Percentiles rank a stretch among this genome's conserved stretches.
phyloP scores from a whole-genome alignment of 2,888 invertebrate species.

The Acrocyrtus sp. region DNA sequence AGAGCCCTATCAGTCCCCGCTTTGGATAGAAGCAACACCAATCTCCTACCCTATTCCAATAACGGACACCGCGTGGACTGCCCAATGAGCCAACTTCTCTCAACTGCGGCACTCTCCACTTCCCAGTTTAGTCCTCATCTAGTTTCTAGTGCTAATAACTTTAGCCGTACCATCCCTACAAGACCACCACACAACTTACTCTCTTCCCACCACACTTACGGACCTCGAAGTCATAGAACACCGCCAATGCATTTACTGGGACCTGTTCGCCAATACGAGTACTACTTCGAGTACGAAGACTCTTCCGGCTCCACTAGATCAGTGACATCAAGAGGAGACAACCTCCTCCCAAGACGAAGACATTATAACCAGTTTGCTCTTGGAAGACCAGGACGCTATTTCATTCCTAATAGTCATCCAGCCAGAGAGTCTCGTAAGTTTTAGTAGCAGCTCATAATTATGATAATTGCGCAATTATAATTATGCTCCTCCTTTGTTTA shows the following conservation, averaged over 20 bases:
- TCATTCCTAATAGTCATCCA: slow-evolving; percentile 5
- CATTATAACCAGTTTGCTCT: slow-evolving; percentile 9
- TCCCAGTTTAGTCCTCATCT: slow-evolving; percentile 47
- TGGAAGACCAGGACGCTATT: slow-evolving; percentile 12
- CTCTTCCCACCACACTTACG: slow-evolving; percentile 11
- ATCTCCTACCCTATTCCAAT: slow-evolving; percentile 2
- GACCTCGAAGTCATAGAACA: not conserved
- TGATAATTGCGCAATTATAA: too few relatives aligned
- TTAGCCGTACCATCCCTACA: slow-evolving; percentile 10
- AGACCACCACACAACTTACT: slow-evolving; percentile 11
- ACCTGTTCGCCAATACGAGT: slow-evolving; percentile 37
- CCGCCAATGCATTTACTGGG: slow-evolving; percentile 27
- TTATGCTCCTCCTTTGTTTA: too few relatives aligned
- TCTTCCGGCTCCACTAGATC: slow-evolving; percentile 14
- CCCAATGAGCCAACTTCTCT: slow-evolving; percentile 46
- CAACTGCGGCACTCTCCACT: slow-evolving; percentile 26
- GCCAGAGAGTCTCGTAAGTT: slow-evolving; percentile 24
- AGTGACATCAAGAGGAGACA: slow-evolving; percentile 21
- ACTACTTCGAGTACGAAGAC: slow-evolving; percentile 41
- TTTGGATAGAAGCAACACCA: slow-evolving; percentile 9
- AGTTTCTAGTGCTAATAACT: slow-evolving; percentile 23
- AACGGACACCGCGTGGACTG: slow-evolving; percentile 39
- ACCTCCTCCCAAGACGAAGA: slow-evolving; percentile 20
- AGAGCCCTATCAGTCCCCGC: slow-evolving; percentile 27
- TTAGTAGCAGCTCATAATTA: not conserved